phyloP scores from a whole-genome alignment of 2,797 vertebrate genomes.

The Acanthurus tractus region DNA sequence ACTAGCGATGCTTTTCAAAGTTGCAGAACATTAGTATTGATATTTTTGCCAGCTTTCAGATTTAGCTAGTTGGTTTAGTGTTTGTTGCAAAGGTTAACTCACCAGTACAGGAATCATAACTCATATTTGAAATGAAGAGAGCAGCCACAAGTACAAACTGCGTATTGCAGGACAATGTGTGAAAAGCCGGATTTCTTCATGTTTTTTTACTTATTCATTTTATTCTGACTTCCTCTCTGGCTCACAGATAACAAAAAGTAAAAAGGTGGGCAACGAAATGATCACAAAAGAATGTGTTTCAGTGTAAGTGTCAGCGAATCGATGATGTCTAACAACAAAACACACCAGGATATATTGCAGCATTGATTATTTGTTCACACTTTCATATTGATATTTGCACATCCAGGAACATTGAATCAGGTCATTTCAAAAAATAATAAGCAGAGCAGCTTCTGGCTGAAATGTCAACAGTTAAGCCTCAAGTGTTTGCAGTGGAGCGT shows the following conservation, averaged over 20 bases:
- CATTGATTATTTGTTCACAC: slow-evolving; percentile 51
- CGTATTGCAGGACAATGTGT: not conserved
- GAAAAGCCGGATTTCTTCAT: not conserved
- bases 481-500: slow-evolving; percentile 10
- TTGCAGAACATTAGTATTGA: not conserved
- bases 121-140: not conserved
- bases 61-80: not conserved
- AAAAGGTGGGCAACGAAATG: slow-evolving; percentile 10
- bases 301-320: slow-evolving; percentile 19
- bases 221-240: not conserved
- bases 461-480: slow-evolving; percentile 53
- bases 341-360: slow-evolving; percentile 20
- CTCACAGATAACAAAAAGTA: not conserved
- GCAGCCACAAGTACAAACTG: not conserved
- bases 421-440: slow-evolving; percentile 46
- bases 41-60: not conserved
- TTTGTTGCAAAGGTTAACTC: not conserved
- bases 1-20: not conserved
- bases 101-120: not conserved
- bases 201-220: not conserved
- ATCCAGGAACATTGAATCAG: slow-evolving; percentile 15
- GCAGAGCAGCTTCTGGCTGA: slow-evolving; percentile 36
- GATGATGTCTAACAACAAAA: slow-evolving; percentile 35
- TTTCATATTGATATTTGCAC: slow-evolving; percentile 56
- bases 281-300: slow-evolving; percentile 29